Evolutionary conservation across 2,113 vertebrate genomes (phyloP), one percentile per base, ranked within the genome.

Genomic region (Clinocottus analis): DNA sequence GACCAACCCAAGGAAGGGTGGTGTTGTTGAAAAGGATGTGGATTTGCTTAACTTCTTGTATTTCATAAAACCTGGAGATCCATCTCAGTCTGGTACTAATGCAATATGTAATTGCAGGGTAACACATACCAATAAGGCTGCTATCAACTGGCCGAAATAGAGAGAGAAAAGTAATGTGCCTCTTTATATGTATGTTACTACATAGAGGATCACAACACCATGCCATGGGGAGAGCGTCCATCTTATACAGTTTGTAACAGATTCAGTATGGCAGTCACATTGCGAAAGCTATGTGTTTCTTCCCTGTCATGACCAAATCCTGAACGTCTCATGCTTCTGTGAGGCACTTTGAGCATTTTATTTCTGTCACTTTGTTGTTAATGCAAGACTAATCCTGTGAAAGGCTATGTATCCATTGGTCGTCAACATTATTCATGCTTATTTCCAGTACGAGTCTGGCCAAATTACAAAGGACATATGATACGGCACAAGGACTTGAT

Each of bases 401-500:
- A 83, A 71, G 77, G 66, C 67, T 41, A 69, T 60, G 35, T 47
- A 72, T 80, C 59, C 67, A 70, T 59, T 17, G 13, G 47, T 81
- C 58, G 14, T 69, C 71, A 59, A 27, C 59, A 61, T 90, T 67
- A 83, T 71, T 82, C 73, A 69, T 60, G 69, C 68, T 77, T 59
- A 75, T 84, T 87, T 87, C 55, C 76, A 67, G 35, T 83, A 33
- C 21, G 45, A 74, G 47, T 51, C 53, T 81, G 89, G 84, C 60
- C 80, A 80, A 82, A 83, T 76, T 56, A 88, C 79, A 82, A 88
- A 89, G 79, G 78, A 83, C 78, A 86, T 89, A 88, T 82, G 51
- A 83, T 72, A 37, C 64, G 80, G 71, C 77, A 80, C 78, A 80
- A 89, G 74, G 80, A 83, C 71, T 80, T 58, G 82, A 89, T 90